Evolutionary conservation across 2,888 invertebrate genomes (phyloP).

Genomic region (Sussaba pulchella): DNA sequence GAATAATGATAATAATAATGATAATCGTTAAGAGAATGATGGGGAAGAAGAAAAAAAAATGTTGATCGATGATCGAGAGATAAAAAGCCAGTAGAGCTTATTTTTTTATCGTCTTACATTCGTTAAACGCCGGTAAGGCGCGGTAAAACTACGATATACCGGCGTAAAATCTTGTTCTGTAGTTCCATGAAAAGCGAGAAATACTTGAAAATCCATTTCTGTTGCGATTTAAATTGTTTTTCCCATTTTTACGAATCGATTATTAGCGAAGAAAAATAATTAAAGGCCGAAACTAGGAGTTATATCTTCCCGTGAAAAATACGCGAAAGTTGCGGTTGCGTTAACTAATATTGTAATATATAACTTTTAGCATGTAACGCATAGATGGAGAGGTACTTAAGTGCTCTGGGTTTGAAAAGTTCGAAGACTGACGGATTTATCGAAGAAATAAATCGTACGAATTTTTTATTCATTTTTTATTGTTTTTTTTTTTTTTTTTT

Average conservation of each 20-base stretch:
- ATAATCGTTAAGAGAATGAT: background rate
- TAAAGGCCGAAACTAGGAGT: background rate
- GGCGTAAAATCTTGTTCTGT: slow-evolving; percentile 49
- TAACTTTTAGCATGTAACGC: slow-evolving; percentile 29
- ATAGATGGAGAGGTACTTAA: slow-evolving; percentile 52
- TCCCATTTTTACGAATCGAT: too few relatives aligned
- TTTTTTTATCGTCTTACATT: slow-evolving; percentile 69
- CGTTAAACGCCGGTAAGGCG: slow-evolving; percentile 37
- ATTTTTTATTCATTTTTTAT: too few relatives aligned
- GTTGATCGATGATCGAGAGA: background rate
- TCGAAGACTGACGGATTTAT: background rate
- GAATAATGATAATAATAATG: slow-evolving; percentile 1
- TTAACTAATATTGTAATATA: slow-evolving; percentile 46
- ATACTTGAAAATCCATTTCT: too few relatives aligned
- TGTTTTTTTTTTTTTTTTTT: too few relatives aligned
- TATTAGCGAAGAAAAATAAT: slow-evolving; percentile 8
- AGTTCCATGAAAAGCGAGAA: slow-evolving; percentile 36
- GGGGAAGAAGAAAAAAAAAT: background rate
- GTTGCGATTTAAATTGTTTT: too few relatives aligned
- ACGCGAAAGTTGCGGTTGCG: slow-evolving; percentile 51
- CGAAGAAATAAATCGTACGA: too few relatives aligned
- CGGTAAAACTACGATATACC: background rate
- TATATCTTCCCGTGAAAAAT: slow-evolving; percentile 4
- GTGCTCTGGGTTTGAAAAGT: slow-evolving; percentile 38
- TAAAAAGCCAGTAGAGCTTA: slow-evolving; percentile 62